Evolutionary conservation across 2,113 vertebrate genomes (phyloP).

Genomic region (Myiagra hebetior): DNA sequence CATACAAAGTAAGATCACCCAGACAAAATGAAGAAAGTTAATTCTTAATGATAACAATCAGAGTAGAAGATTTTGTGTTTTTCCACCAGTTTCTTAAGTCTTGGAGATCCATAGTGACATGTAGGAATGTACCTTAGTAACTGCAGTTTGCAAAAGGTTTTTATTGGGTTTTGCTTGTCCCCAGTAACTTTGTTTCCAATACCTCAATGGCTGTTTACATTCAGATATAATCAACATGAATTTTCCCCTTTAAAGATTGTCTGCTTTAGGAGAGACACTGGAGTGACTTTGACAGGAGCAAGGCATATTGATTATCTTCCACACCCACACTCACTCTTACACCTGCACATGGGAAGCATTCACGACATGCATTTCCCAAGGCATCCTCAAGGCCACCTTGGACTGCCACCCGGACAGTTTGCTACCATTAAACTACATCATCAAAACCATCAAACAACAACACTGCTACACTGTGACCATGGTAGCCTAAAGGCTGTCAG

Average conservation of each 20-base stretch:
- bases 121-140: background rate
- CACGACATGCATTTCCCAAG: background rate
- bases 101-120: background rate
- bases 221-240: background rate
- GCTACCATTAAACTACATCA: background rate
- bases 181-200: background rate
- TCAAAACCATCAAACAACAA: background rate
- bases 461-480: background rate
- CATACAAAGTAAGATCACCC: background rate
- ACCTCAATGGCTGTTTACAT: background rate
- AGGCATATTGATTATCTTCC: background rate
- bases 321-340: background rate
- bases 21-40: background rate
- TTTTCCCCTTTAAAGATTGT: background rate
- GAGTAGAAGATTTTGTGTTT: background rate
- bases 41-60: background rate
- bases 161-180: background rate
- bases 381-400: background rate
- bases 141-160: background rate
- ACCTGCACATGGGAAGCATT: background rate
- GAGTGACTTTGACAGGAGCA: background rate
- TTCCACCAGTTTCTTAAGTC: background rate
- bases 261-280: background rate
- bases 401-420: background rate
- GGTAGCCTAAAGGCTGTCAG: background rate